Conservation (phyloP, 2,113 vertebrate genomes). For the Sakesphorus luctuosus region DNA sequence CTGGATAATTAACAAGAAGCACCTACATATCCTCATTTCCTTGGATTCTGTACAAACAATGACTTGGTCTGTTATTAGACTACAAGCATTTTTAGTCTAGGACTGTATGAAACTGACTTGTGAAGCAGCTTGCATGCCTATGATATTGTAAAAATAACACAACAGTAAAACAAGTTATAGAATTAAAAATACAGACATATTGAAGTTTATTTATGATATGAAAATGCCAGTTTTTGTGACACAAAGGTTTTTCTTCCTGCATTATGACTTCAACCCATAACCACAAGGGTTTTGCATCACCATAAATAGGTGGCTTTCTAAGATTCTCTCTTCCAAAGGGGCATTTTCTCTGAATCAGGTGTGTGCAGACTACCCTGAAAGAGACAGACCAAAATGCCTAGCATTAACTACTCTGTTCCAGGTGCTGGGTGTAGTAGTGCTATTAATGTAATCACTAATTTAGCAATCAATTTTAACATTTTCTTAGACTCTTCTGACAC, state of each 20-base stretch:
- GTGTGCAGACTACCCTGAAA: neutral
- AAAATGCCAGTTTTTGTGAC: neutral
- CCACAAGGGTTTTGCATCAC: neutral
- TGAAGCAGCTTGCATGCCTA: neutral
- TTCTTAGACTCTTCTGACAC: slow-evolving; percentile 2
- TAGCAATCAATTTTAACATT: slow-evolving; percentile 9
- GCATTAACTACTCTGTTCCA: neutral
- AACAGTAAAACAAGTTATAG: neutral
- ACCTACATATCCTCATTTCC: neutral
- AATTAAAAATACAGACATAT: neutral
- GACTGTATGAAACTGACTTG: neutral
- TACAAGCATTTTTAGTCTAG: neutral
- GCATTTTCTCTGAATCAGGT: neutral
- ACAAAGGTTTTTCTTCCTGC: neutral
- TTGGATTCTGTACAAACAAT: neutral
- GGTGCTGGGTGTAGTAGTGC: neutral
- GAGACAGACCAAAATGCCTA: neutral
- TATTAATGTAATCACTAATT: slow-evolving; percentile 7
- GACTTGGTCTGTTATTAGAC: neutral
- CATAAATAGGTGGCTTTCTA: neutral
- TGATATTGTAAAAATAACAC: neutral
- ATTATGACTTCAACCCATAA: neutral
- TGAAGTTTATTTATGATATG: neutral
- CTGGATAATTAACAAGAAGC: neutral
- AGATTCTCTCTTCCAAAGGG: neutral